Evolutionary conservation across 30 jellyfish, hydroid and myxozoan genomes (phyloP), one percentile per base, ranked within the genome.

Genomic region (Haliclystus octoradiatus): DNA sequence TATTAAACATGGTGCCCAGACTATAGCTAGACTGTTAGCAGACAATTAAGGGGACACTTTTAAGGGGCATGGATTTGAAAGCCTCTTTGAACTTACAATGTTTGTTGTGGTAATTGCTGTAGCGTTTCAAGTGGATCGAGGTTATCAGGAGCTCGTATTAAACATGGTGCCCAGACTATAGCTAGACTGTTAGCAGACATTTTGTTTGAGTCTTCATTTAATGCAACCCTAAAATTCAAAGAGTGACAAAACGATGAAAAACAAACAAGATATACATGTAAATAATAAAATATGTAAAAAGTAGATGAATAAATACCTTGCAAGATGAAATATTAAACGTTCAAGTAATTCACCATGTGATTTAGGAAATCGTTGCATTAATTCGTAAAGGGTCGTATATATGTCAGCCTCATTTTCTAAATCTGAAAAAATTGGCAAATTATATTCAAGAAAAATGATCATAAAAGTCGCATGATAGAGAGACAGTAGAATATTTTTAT

Each of bases 131-230:
- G 69, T 24, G 96, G 82, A 26, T 86, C 96, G 3, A 60, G 13
- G 65, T 66, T 74, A 26, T 72, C 86, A 30, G 88, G 73, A 4
- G 96, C 67, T 25, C 96, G 84, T 72, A 86, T 65, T 26, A 90
- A 31, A 72, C 98, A 90, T 34, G 98, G 96, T 24, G 95, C 95
- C 94, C 95, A 90, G 15, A 90, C 78, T 28, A 90, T 90, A 22
- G 98, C 85, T 25, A 90, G 77, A 12, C 82, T 92, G 76, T 81
- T 81, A 15, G 96, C 78, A 32, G 98, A 75, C 98, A 90, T 90
- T 73, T 90, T 90, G 77, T 90, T 90, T 52, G 62, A 34, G 19
- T 82, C 95, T 64, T 74, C 94, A 30, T 62, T 62, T 77, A 77
- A 50, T 1, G 95, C 89, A 32, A 88, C 95, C 60, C 97, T 88